Conservation (phyloP, 2,888 invertebrate species). For the Girardia tigrina region DNA sequence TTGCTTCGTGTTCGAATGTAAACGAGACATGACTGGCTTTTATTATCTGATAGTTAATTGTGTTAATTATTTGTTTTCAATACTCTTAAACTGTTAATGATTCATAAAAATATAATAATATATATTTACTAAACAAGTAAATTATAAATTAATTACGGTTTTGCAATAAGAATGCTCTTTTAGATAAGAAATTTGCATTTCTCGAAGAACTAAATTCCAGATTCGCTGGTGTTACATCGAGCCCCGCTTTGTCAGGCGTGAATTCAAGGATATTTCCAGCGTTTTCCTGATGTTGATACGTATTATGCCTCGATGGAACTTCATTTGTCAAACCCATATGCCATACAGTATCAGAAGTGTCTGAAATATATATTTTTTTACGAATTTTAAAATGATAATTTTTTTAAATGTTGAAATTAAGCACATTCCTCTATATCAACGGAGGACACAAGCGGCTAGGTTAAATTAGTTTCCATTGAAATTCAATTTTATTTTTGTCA, state of each 20-base stretch:
- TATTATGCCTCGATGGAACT: not conserved
- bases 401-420: no score
- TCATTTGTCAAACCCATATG: not conserved
- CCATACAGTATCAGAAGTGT: not conserved
- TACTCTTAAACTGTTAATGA: no score
- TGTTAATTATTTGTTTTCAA: no score
- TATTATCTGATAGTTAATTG: no score
- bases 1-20: no score
- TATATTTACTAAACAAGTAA: not conserved
- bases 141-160: not conserved
- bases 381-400: no score
- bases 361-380: not conserved
- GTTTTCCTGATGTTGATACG: not conserved
- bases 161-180: not conserved
- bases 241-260: conserved; percentile 70
- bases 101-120: no score
- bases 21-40: no score
- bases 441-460: no score
- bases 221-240: conserved; percentile 72
- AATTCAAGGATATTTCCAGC: conserved; percentile 58
- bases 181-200: not conserved
- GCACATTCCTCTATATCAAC: no score
- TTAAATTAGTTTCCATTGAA: no score
- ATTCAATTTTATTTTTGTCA: no score
- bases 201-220: conserved; percentile 57